Evolutionary conservation across 2,113 vertebrate species (phyloP).

Genomic region (Amazona guildingii): DNA sequence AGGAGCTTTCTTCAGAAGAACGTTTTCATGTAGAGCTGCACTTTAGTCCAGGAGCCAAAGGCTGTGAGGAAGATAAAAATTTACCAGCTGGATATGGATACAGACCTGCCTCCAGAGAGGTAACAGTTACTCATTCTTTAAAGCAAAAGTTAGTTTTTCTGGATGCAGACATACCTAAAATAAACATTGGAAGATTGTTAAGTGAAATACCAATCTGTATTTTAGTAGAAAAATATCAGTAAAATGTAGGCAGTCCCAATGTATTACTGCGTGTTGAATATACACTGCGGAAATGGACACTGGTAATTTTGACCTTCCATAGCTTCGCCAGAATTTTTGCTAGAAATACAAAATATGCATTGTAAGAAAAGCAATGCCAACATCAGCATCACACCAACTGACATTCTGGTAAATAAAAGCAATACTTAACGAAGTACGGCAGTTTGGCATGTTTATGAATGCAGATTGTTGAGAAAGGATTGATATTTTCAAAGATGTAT

Average conservation of each 20-base stretch:
- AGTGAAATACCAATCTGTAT: background rate
- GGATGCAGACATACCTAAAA: background rate
- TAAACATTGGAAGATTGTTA: background rate
- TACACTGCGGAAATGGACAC: background rate
- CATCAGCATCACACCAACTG: background rate
- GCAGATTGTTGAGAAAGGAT: background rate
- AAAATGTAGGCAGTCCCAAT: background rate
- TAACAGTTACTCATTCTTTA: conserved; percentile 35
- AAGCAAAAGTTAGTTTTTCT: background rate
- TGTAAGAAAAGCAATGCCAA: background rate
- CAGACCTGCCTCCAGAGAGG: conserved; percentile 89
- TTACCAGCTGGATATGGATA: conserved; percentile 89
- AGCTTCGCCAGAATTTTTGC: background rate
- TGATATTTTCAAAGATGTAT: background rate
- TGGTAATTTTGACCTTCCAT: background rate
- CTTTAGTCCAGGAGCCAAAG: conserved; percentile 91
- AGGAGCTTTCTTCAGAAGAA: conserved; percentile 89
- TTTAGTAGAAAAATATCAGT: background rate
- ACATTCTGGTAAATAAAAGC: background rate
- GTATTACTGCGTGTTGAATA: background rate
- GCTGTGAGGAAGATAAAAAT: conserved; percentile 91
- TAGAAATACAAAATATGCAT: background rate
- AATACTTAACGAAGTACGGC: background rate
- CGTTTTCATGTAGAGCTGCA: conserved; percentile 91
- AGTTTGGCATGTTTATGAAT: background rate